These are phyloP conservation scores for Melanostoma mellinum DNA, from an alignment of 2,888 invertebrate species.

Conservation along the genomic window DNA sequence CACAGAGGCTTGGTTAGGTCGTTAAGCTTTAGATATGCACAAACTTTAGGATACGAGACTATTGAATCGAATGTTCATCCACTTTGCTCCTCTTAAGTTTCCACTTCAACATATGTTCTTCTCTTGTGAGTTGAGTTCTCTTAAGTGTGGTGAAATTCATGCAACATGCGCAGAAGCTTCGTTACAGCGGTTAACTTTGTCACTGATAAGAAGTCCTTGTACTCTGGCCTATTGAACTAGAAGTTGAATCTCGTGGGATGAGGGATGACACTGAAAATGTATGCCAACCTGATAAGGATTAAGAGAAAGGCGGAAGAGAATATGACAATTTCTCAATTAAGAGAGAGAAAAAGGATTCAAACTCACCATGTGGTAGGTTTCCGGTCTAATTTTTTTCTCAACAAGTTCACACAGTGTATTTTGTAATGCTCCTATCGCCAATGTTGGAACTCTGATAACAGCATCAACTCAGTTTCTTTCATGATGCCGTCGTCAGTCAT, in stretches of 20 bases:
- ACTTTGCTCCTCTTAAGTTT: background rate
- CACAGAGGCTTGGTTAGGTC: background rate
- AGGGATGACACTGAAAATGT: conserved; percentile 30
- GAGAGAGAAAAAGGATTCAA: conserved; percentile 8
- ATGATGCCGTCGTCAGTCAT: conserved; percentile 51
- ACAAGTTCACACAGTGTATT: conserved; percentile 7
- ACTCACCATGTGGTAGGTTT: conserved; percentile 40
- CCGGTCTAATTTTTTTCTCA: conserved; percentile 7
- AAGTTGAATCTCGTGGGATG: conserved; percentile 3
- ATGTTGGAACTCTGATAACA: conserved; percentile 58
- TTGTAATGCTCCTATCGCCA: conserved; percentile 22
- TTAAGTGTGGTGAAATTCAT: conserved; percentile 3
- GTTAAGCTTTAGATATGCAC: background rate
- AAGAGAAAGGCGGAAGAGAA: conserved; percentile 28
- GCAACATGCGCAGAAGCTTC: conserved; percentile 42
- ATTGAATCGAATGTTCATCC: background rate
- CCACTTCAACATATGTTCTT: background rate
- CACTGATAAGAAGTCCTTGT: conserved; percentile 45
- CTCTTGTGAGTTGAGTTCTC: conserved; percentile 19
- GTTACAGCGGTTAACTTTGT: conserved; percentile 55
- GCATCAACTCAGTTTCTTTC: conserved; percentile 59
- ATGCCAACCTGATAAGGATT: conserved; percentile 48
- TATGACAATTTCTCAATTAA: conserved; percentile 14
- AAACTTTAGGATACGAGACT: conserved; percentile 1
- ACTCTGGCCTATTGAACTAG: conserved; percentile 63